Evolutionary conservation across 2,113 vertebrate genomes (phyloP).

Genomic region (Tympanuchus pallidicinctus): DNA sequence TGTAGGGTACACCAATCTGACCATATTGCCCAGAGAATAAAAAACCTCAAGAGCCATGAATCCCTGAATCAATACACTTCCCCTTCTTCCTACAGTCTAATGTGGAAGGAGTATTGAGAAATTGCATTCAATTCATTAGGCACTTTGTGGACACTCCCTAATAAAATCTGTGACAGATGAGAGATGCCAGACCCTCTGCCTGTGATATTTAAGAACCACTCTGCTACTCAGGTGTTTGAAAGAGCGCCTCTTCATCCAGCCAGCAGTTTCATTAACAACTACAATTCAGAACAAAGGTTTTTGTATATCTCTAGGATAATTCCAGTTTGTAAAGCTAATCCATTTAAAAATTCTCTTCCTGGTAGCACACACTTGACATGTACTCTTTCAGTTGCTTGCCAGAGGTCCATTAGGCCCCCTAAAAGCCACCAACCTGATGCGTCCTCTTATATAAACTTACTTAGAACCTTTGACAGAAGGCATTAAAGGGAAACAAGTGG

Average conservation of each 20-base stretch:
- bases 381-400: background rate
- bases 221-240: background rate
- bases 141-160: background rate
- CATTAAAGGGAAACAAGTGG: background rate
- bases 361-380: background rate
- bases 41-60: fast-evolving
- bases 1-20: background rate
- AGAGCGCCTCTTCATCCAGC: background rate
- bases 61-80: background rate
- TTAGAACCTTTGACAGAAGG: background rate
- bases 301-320: background rate
- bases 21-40: background rate
- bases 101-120: background rate
- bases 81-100: background rate
- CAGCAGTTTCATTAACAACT: background rate
- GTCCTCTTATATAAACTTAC: background rate
- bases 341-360: background rate
- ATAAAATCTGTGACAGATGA: conserved; percentile 31
- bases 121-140: background rate
- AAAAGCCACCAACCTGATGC: background rate
- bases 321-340: background rate
- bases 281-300: conserved; percentile 2
- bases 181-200: background rate
- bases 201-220: background rate
- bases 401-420: background rate